Evolutionary conservation across 2,888 invertebrate genomes (phyloP), one percentile per base, ranked within the genome.

Genomic region (Phaonia tiefii): DNA sequence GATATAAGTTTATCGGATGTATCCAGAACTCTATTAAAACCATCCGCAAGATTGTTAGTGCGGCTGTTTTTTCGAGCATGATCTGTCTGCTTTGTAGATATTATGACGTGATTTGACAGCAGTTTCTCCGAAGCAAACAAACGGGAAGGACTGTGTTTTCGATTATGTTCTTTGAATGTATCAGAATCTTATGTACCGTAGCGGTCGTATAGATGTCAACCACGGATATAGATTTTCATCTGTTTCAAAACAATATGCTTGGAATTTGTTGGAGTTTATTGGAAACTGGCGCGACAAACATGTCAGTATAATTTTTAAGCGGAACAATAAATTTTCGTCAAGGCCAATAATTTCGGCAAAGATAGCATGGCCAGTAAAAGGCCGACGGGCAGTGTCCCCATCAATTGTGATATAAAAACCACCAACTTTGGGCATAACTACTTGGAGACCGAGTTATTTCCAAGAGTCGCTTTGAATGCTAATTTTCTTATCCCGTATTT

Each of bases 141-240:
- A 69, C 13, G 17, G 69, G 51, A 22, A 69, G 31, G 31, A 31
- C 31, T 31, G 31, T 31, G 8, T 31, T 31, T 31, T 31, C 31
- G 31, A 31, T 31, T 3, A 31, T 31, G 31, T 31, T 8, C 31
- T 31, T 31, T 31, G 31, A 31, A 31, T 31, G 31, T 15, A 17
- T n/a, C 39, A 31, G 31, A 31, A 31, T 8, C 15, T 22, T 56
- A 65, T 63, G 60, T 44, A 74, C 65, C 13, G 73, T 72, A 26
- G 72, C 1, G 13, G 67, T 78, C 78, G 67, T 73, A n/a, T n/a
- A n/a, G n/a, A n/a, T n/a, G 78, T 72, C 54, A 72, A 26, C 78
- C 78, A 78, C 17, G 69, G 31, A 31, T 31, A 31, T 31, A 5
- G n/a, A 5, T 31, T 63, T 73, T 20, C 58, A 31, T 3, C 31